Percentiles rank a stretch among this genome's conserved stretches.
phyloP scores from a whole-genome alignment of 2,113 vertebrate genomes.

The Pterocles orientalis region DNA sequence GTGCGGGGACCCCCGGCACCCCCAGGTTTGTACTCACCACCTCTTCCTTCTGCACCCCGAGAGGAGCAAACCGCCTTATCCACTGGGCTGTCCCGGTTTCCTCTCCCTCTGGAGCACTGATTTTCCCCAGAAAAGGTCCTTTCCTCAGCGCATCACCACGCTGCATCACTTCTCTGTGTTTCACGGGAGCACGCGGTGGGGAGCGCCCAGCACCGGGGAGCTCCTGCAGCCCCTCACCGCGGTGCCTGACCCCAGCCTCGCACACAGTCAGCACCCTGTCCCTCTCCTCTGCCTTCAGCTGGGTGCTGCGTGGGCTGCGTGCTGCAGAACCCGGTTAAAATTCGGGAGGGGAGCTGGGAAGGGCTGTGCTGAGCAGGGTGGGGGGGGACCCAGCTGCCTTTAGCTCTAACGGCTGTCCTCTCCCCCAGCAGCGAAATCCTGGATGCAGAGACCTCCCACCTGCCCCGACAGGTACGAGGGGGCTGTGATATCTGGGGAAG shows the following conservation, averaged over 20 bases:
- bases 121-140: not conserved
- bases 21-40: slow-evolving; percentile 20
- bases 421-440: not conserved
- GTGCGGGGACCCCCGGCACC: not conserved
- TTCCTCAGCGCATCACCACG: fast-evolving
- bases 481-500: not conserved
- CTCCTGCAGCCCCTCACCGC: not conserved
- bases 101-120: not conserved
- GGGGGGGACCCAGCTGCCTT: fast-evolving
- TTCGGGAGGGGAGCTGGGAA: fast-evolving
- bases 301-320: not conserved
- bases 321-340: fast-evolving
- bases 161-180: fast-evolving
- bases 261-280: fast-evolving
- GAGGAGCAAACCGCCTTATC: fast-evolving
- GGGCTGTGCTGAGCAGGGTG: not conserved
- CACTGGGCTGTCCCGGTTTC: not conserved
- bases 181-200: fast-evolving
- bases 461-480: not conserved
- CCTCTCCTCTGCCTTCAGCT: not conserved
- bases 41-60: not conserved
- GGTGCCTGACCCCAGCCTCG: not conserved
- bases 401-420: not conserved
- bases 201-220: not conserved
- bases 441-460: not conserved